A percentile compares a stretch with the other conserved stretches of the same genome.
phyloP scores from a whole-genome alignment of 2,888 invertebrate genomes.

The Eupsilia transversa region DNA sequence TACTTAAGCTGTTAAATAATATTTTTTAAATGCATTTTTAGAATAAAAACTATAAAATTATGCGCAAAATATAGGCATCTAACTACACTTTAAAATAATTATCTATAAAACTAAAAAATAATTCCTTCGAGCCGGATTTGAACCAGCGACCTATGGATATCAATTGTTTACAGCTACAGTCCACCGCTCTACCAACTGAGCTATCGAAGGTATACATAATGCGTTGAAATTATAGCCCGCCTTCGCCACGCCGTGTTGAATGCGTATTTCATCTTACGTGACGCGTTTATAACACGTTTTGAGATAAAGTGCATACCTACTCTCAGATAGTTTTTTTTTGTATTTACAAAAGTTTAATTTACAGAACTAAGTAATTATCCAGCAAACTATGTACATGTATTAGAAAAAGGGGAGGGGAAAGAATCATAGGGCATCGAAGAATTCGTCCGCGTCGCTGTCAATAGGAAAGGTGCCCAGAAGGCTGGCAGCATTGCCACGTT shows the following conservation, averaged over 20 bases:
- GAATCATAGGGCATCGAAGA: no score
- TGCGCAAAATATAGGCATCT: not conserved
- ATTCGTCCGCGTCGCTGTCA: no score
- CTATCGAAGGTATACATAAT: conserved; percentile 81
- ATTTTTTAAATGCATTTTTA: not conserved
- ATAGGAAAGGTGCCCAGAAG: no score
- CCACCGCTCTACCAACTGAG: conserved; percentile 90
- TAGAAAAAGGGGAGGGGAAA: no score
- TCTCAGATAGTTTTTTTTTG: not conserved
- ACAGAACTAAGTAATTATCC: no score
- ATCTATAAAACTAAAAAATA: conserved; percentile 55
- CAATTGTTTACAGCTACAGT: conserved; percentile 79
- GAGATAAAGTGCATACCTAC: not conserved
- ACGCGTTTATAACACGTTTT: not conserved
- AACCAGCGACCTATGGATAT: conserved; percentile 93
- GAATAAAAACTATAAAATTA: not conserved
- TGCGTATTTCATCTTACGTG: conserved; percentile 1
- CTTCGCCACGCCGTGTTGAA: conserved; percentile 1
- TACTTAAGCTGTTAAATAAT: not conserved
- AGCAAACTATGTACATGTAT: no score
- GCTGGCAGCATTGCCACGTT: no score
- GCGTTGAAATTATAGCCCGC: conserved; percentile 24
- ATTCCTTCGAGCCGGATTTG: conserved; percentile 93
- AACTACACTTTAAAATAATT: not conserved
- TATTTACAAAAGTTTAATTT: no score